phyloP scores from a whole-genome alignment of 1,140 invertebrate genomes.

The Dendrolimus kikuchii region DNA sequence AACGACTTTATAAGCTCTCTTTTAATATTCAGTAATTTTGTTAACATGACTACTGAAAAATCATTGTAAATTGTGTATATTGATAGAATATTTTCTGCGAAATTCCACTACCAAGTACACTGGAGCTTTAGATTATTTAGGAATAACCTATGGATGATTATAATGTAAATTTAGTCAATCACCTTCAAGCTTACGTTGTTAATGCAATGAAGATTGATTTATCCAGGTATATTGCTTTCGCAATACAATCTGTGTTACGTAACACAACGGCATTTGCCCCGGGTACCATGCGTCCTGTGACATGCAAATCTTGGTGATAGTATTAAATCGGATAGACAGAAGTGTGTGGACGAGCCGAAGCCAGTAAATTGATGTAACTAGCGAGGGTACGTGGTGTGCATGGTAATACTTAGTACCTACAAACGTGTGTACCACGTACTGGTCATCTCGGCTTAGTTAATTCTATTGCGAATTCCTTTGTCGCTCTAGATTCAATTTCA shows the following conservation, averaged over 20 bases:
- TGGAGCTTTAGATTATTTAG: too few species aligned
- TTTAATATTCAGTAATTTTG: too few species aligned
- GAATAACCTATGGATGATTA: too few species aligned
- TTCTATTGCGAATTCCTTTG: slow-evolving; percentile 46
- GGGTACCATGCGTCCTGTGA: slow-evolving; percentile 49
- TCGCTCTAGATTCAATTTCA: slow-evolving; percentile 29
- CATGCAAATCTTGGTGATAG: slow-evolving; percentile 67
- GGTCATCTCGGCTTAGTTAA: slow-evolving; percentile 37
- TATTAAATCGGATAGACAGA: slow-evolving; percentile 56
- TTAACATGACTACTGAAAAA: too few species aligned
- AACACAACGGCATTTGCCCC: slow-evolving; percentile 40
- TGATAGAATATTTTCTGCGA: too few species aligned
- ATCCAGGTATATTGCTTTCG: slow-evolving; percentile 43
- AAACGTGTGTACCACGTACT: slow-evolving; percentile 11
- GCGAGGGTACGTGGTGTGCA: slow-evolving; percentile 30
- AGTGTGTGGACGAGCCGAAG: slow-evolving; percentile 39
- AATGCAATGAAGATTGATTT: slow-evolving; percentile 47
- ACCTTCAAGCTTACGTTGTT: slow-evolving; percentile 15
- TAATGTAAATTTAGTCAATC: background rate
- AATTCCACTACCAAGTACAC: too few species aligned
- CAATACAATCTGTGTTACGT: slow-evolving; percentile 39
- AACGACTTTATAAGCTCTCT: too few species aligned
- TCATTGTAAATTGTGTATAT: too few species aligned
- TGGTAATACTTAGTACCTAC: slow-evolving; percentile 21
- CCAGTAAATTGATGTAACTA: slow-evolving; percentile 53